Percentiles rank a stretch among this genome's conserved stretches.
These are phyloP conservation scores for Pantherophis guttatus DNA, from an alignment of 2,113 vertebrate species.

Conservation along the genomic window DNA sequence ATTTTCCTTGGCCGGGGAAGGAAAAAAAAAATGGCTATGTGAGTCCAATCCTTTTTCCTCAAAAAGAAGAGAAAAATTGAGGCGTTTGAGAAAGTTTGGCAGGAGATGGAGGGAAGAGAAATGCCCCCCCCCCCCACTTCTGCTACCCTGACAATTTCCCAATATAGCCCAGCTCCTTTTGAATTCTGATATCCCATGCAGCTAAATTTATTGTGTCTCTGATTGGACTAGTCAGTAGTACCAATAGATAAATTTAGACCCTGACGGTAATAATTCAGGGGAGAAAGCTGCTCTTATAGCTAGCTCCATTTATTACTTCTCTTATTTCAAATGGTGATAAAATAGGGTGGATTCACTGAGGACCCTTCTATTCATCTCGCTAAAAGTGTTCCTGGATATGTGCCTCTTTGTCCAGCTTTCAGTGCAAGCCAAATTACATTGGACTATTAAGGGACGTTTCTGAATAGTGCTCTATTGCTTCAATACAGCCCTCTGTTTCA, in stretches of 20 bases:
- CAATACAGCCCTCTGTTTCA: not conserved
- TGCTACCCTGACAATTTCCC: not conserved
- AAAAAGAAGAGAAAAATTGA: not conserved
- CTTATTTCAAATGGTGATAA: not conserved
- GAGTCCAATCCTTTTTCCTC: not conserved
- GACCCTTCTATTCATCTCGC: not conserved
- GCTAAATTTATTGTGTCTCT: not conserved
- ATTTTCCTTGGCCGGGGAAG: not conserved
- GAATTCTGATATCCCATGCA: not conserved
- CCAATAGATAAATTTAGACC: not conserved
- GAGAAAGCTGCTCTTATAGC: not conserved
- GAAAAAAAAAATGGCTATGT: not conserved
- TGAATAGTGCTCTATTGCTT: not conserved
- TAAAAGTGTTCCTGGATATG: not conserved
- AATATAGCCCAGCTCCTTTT: not conserved
- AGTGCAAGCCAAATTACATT: not conserved
- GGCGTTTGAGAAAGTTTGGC: not conserved
- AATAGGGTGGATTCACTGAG: not conserved
- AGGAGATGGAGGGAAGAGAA: not conserved
- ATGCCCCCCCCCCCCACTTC: not conserved
- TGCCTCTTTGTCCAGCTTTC: not conserved
- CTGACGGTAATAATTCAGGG: not conserved
- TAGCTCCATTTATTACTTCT: not conserved
- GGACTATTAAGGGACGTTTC: not conserved
- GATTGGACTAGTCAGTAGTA: not conserved